Conservation (phyloP, 2,888 invertebrate species). For the Drosophila barbarae region DNA sequence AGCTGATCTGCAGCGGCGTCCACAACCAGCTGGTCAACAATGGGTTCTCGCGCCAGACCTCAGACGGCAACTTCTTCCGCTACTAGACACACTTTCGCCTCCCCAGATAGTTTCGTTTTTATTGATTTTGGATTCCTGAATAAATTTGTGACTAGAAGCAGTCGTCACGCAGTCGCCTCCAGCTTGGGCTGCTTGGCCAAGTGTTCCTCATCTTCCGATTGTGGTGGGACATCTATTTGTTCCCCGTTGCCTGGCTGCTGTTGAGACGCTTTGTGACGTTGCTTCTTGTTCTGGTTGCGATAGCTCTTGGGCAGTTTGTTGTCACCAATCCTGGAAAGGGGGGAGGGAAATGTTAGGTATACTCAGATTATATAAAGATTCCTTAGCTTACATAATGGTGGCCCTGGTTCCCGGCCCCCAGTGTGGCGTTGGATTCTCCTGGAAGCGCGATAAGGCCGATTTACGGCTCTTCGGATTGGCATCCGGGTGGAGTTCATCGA, state of each 20-base stretch:
- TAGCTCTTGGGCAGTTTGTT: constrained; percentile 83
- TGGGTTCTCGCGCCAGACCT: constrained; percentile 88
- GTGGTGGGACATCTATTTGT: background rate
- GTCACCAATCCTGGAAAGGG: constrained; percentile 82
- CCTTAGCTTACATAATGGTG: constrained; percentile 84
- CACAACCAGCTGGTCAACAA: constrained; percentile 90
- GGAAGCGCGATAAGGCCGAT: constrained; percentile 88
- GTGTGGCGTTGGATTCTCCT: constrained; percentile 90
- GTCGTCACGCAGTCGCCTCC: constrained; percentile 50
- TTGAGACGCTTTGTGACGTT: constrained; percentile 59
- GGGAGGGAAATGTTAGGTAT: background rate
- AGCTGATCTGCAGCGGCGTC: constrained; percentile 89
- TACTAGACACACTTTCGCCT: constrained; percentile 79
- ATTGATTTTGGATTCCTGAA: constrained; percentile 16
- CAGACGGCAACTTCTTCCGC: constrained; percentile 86
- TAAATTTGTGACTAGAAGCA: constrained; percentile 23
- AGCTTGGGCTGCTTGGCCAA: constrained; percentile 66
- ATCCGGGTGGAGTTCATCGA: constrained; percentile 80
- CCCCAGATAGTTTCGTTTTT: constrained; percentile 5
- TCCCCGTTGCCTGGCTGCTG: constrained; percentile 6
- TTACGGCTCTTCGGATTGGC: constrained; percentile 91
- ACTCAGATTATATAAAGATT: background rate
- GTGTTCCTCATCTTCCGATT: background rate
- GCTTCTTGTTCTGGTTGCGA: constrained; percentile 85
- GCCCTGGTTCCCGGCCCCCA: constrained; percentile 96